Evolutionary conservation across 2,797 vertebrate genomes (phyloP).

Genomic region (Chromobotia macracanthus): DNA sequence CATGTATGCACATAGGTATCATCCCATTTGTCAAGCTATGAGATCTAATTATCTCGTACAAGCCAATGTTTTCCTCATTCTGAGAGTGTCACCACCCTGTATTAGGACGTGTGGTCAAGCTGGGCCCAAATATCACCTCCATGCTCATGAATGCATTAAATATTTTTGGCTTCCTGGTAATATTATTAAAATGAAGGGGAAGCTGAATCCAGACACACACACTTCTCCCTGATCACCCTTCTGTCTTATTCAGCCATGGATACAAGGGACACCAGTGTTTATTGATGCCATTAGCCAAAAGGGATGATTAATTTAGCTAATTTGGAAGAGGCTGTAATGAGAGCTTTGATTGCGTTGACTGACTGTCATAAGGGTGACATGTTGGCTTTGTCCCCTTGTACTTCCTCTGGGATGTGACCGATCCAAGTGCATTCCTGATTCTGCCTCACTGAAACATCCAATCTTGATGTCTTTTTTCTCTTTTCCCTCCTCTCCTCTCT

Average conservation of each 20-base stretch:
- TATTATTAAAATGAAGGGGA: conserved; percentile 91
- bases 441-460: conserved; percentile 62
- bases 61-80: conserved; percentile 89
- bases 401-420: conserved; percentile 66
- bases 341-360: conserved; percentile 84
- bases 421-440: conserved; percentile 73
- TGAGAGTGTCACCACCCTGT: conserved; percentile 92
- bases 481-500: conserved; percentile 60
- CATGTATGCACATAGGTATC: conserved; percentile 98
- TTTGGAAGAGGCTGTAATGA: conserved; percentile 95
- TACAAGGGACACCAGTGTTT: conserved; percentile 86
- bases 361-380: conserved; percentile 66
- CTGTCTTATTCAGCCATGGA: conserved; percentile 71
- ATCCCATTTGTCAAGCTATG: conserved; percentile 96
- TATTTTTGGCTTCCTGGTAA: conserved; percentile 91
- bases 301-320: conserved; percentile 98
- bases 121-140: conserved; percentile 88
- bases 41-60: conserved; percentile 96
- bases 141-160: conserved; percentile 99
- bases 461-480: conserved; percentile 69
- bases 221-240: conserved; percentile 86
- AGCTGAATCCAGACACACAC: conserved; percentile 82
- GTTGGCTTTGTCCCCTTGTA: conserved; percentile 61
- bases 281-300: conserved; percentile 95
- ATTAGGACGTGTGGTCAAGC: conserved; percentile 94